Percentiles rank a stretch among this genome's conserved stretches.
Conservation (phyloP, 2,113 vertebrate species). For the Orycteropus afer region DNA sequence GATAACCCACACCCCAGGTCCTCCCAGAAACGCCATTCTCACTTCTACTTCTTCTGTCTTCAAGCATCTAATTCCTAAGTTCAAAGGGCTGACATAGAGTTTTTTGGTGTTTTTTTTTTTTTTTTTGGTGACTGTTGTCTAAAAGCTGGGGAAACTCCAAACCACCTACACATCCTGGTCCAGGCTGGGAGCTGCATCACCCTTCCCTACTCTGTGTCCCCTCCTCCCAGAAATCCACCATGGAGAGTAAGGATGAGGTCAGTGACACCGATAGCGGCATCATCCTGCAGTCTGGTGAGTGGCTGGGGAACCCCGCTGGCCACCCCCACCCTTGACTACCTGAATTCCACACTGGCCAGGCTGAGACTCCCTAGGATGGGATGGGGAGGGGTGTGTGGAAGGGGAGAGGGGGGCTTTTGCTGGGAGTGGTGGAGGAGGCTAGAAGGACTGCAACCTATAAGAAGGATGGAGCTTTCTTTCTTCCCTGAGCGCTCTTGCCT, state of each 20-base stretch:
- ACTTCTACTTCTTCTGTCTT: fast-evolving
- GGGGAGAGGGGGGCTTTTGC: not conserved
- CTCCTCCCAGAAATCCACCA: conserved; percentile 63
- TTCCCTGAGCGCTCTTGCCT: not conserved
- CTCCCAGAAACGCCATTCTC: fast-evolving
- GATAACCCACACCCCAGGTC: not conserved
- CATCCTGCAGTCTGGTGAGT: conserved; percentile 93
- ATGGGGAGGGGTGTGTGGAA: not conserved
- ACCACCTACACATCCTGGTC: not conserved
- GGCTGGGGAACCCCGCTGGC: conserved; percentile 20
- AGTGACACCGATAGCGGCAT: conserved; percentile 94
- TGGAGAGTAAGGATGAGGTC: conserved; percentile 92
- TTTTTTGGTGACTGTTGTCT: not conserved
- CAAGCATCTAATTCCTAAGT: not conserved
- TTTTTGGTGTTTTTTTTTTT: not conserved
- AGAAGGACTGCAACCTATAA: not conserved
- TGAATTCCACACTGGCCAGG: not conserved
- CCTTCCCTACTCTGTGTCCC: not conserved
- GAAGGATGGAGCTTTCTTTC: too few species aligned
- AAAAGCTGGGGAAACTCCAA: conserved; percentile 64
- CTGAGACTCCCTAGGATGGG: not conserved
- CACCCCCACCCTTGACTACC: not conserved
- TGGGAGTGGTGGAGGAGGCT: fast-evolving
- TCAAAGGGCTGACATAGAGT: not conserved
- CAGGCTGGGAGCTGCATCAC: not conserved